Evolutionary conservation across 2,113 vertebrate species (phyloP), one percentile per base, ranked within the genome.

Genomic region (Psophia crepitans): DNA sequence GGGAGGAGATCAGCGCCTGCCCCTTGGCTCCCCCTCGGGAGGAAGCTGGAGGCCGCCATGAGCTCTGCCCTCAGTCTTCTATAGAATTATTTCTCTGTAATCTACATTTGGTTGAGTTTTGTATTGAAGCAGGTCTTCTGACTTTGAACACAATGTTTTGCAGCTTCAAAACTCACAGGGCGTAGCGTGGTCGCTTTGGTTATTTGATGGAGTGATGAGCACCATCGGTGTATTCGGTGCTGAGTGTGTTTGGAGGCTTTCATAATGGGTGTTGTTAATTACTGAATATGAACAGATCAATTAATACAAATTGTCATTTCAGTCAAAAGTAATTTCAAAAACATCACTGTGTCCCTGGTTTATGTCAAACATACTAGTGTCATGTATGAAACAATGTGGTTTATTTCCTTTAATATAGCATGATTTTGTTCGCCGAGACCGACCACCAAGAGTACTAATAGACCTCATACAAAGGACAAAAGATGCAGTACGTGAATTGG

Each of bases 401-500:
- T 44, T 39, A 35, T 82, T 86, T 85, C 74, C 43, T 89, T 94
- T 39, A 20, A 46, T 90, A 81, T 82, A 99, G 99, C 99, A 99
- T 79, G 99, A 99, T 37, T 99, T 99, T 97, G 99, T 99, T 80
- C 98, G 99, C 32, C 98, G 99, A 71, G 99, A 99, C 28, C 98
- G 98, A 24, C 98, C 99, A 1, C 96, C 98, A 1, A 97, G 98
- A 64, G 99, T 99, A 75, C 99, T 99, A 48, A 97, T 99, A 73
- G 99, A 99, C 96, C 99, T 99, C 94, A 99, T 99, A 95, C 99
- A 99, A 70, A 99, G 99, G 98, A 99, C 99, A 46, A 99, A 99
- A 97, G 99, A 99, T 91, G 99, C 99, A 1, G 99, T 99, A 53
- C 98, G 99, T 18, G 99, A 99, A 83, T 96, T 99, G 96, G 99